Evolutionary conservation across 2,888 invertebrate genomes (phyloP).

Genomic region (Drosophila macrospina): DNA sequence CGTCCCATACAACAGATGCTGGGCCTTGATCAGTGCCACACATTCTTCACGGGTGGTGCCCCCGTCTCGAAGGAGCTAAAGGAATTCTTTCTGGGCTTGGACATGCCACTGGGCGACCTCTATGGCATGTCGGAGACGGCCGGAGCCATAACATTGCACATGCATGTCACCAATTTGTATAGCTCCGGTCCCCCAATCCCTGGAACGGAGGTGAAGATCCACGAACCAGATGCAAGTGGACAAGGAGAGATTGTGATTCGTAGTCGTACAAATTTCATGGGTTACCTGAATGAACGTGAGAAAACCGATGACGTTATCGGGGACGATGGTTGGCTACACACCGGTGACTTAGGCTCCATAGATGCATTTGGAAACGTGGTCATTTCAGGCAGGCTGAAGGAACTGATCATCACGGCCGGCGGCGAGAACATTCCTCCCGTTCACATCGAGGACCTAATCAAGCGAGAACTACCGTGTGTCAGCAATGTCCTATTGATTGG

Average conservation of each 20-base stretch:
- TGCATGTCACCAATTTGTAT: slow-evolving; percentile 86
- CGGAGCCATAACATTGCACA: slow-evolving; percentile 88
- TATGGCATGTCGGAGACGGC: slow-evolving; percentile 97
- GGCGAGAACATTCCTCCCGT: slow-evolving; percentile 96
- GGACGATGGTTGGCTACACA: slow-evolving; percentile 92
- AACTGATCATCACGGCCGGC: slow-evolving; percentile 96
- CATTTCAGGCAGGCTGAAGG: slow-evolving; percentile 91
- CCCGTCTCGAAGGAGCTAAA: slow-evolving; percentile 92
- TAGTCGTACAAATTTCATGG: slow-evolving; percentile 95
- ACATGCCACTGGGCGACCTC: slow-evolving; percentile 92
- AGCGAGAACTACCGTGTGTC: slow-evolving; percentile 90
- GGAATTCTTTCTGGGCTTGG: slow-evolving; percentile 93
- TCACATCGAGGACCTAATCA: slow-evolving; percentile 92
- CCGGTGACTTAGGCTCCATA: slow-evolving; percentile 93
- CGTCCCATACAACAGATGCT: slow-evolving; percentile 90
- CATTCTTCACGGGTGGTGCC: slow-evolving; percentile 92
- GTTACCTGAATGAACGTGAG: slow-evolving; percentile 90
- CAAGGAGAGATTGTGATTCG: slow-evolving; percentile 93
- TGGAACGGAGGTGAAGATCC: slow-evolving; percentile 89
- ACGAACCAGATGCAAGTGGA: slow-evolving; percentile 89
- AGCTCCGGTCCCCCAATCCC: slow-evolving; percentile 90
- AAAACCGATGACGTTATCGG: slow-evolving; percentile 91
- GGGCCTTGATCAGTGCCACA: slow-evolving; percentile 90
- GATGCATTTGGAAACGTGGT: slow-evolving; percentile 90
- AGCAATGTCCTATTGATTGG: slow-evolving; percentile 95